A percentile compares a stretch with the other conserved stretches of the same genome.
These are phyloP conservation scores for Eilema griseolum DNA, from an alignment of 2,888 invertebrate species.

Conservation along the genomic window DNA sequence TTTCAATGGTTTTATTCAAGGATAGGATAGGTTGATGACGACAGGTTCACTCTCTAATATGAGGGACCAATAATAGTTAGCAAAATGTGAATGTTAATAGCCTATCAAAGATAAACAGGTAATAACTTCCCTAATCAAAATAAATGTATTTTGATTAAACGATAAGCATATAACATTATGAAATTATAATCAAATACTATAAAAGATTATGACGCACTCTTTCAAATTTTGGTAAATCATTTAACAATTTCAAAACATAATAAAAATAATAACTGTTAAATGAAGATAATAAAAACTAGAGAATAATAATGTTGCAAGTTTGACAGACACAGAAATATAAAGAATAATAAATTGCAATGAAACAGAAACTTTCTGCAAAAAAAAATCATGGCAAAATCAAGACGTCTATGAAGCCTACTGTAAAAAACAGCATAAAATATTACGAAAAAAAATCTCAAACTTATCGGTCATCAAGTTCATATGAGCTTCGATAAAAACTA, in stretches of 20 bases:
- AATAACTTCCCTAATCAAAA: too few relatives aligned
- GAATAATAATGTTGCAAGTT: neutral
- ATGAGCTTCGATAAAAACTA: constrained; percentile 39
- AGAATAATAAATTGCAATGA: neutral
- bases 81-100: too few relatives aligned
- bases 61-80: too few relatives aligned
- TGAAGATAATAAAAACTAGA: neutral
- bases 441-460: constrained; percentile 36
- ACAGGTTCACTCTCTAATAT: neutral
- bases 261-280: neutral
- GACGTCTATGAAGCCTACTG: neutral
- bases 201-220: neutral
- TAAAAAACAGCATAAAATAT: constrained; percentile 21
- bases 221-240: too few relatives aligned
- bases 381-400: neutral
- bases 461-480: constrained; percentile 46
- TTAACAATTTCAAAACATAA: neutral
- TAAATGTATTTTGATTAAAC: too few relatives aligned
- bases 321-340: neutral
- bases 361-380: too few relatives aligned
- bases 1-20: neutral
- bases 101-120: too few relatives aligned
- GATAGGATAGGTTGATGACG: neutral
- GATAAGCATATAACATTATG: too few relatives aligned
- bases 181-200: too few relatives aligned